Evolutionary conservation across 1,140 invertebrate species (phyloP).

Genomic region (Drosophila busckii): DNA sequence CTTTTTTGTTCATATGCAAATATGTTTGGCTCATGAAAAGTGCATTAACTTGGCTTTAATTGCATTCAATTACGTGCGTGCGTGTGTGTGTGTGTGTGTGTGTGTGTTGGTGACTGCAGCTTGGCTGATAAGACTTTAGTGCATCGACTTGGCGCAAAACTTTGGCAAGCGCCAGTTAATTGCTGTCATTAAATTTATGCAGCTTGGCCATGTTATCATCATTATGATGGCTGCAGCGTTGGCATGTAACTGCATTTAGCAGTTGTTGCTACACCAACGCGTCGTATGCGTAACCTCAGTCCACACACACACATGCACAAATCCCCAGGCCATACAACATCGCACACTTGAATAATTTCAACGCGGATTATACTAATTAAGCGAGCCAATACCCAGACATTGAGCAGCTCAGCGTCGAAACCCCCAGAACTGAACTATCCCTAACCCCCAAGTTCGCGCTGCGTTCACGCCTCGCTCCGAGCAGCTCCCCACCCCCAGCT

Average conservation of each 20-base stretch:
- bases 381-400: conserved; percentile 43
- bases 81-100: conserved; percentile 19
- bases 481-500: neutral
- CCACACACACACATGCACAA: conserved; percentile 37
- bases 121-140: conserved; percentile 53
- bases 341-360: conserved; percentile 75
- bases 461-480: neutral
- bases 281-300: conserved; percentile 8
- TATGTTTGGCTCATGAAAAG: conserved; percentile 49
- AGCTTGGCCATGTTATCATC: conserved; percentile 64
- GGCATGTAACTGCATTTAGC: conserved; percentile 6
- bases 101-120: conserved; percentile 25
- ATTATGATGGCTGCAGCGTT: conserved; percentile 16
- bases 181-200: conserved; percentile 70
- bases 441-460: conserved; percentile 20
- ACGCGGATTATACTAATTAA: conserved; percentile 77
- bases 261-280: neutral
- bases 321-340: too few species aligned
- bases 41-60: conserved; percentile 73
- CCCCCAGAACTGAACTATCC: conserved; percentile 19
- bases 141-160: conserved; percentile 48
- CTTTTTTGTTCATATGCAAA: conserved; percentile 15
- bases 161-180: conserved; percentile 64
- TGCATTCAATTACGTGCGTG: conserved; percentile 70
- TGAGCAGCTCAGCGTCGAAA: conserved; percentile 2